phyloP scores from a whole-genome alignment of 2,113 vertebrate species.

The Noturus placidus region DNA sequence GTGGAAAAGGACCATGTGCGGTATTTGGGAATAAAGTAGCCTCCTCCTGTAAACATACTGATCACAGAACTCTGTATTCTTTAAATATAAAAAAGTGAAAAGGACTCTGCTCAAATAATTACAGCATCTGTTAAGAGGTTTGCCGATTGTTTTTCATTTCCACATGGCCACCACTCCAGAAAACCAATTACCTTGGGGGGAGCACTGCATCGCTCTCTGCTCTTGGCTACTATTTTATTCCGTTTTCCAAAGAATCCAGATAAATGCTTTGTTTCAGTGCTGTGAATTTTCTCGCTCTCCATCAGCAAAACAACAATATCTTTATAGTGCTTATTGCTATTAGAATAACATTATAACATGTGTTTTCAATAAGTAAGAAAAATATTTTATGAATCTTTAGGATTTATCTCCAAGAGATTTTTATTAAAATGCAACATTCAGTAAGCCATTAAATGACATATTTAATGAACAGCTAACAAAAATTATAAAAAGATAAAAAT shows the following conservation, averaged over 20 bases:
- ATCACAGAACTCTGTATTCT: conserved; percentile 16
- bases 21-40: background rate
- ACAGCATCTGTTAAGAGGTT: conserved; percentile 78
- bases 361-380: background rate
- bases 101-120: conserved; percentile 64
- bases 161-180: conserved; percentile 78
- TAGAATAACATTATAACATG: conserved; percentile 5
- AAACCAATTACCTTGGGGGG: conserved; percentile 74
- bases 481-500: background rate
- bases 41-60: conserved; percentile 3
- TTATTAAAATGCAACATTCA: conserved; percentile 16
- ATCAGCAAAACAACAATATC: conserved; percentile 31
- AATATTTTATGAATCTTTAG: background rate
- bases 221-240: conserved; percentile 61
- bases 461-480: conserved; percentile 15
- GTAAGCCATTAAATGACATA: conserved; percentile 20
- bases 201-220: conserved; percentile 66
- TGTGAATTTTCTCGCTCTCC: conserved; percentile 48
- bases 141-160: conserved; percentile 78
- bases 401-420: background rate
- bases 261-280: conserved; percentile 52
- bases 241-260: conserved; percentile 53
- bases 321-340: conserved; percentile 2
- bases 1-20: background rate
- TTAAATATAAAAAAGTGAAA: conserved; percentile 49